Evolutionary conservation across 1,140 invertebrate species (phyloP).

Genomic region (Colletes latitarsis): DNA sequence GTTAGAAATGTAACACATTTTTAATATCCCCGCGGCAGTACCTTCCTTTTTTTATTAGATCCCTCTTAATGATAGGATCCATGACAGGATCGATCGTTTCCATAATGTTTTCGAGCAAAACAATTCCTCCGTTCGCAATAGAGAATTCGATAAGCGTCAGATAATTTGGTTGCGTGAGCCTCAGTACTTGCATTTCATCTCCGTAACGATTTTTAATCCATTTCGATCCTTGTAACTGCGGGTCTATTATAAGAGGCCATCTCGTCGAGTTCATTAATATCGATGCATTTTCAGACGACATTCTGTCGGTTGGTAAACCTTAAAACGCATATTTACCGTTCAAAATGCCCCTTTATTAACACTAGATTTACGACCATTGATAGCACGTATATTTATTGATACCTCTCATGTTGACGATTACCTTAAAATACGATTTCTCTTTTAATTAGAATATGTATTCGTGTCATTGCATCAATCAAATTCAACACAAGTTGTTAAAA

Average conservation of each 20-base stretch:
- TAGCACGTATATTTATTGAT: too few relatives aligned
- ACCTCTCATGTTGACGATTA: too few relatives aligned
- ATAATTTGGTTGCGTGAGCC: slow-evolving; percentile 91
- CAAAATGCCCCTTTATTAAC: background rate
- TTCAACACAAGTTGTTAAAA: too few relatives aligned
- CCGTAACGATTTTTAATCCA: slow-evolving; percentile 96
- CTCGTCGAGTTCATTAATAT: slow-evolving; percentile 94
- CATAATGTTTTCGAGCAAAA: slow-evolving; percentile 94
- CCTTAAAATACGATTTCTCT: too few relatives aligned
- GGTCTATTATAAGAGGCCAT: slow-evolving; percentile 98
- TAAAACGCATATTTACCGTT: slow-evolving; percentile 27
- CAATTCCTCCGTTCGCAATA: slow-evolving; percentile 86
- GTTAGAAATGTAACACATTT: too few relatives aligned
- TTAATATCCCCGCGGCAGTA: slow-evolving; percentile 63
- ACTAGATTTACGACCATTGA: too few relatives aligned
- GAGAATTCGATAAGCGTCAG: slow-evolving; percentile 92
- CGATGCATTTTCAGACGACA: slow-evolving; percentile 97
- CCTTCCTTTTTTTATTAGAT: slow-evolving; percentile 92
- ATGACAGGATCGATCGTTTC: slow-evolving; percentile 95
- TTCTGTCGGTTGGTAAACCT: slow-evolving; percentile 92
- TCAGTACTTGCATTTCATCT: slow-evolving; percentile 86
- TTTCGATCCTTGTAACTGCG: slow-evolving; percentile 95
- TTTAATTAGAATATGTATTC: too few relatives aligned
- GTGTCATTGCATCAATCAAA: too few relatives aligned
- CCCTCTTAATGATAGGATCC: slow-evolving; percentile 93